phyloP scores from a whole-genome alignment of 2,113 vertebrate genomes.

The Corythornis madagascariensis region DNA sequence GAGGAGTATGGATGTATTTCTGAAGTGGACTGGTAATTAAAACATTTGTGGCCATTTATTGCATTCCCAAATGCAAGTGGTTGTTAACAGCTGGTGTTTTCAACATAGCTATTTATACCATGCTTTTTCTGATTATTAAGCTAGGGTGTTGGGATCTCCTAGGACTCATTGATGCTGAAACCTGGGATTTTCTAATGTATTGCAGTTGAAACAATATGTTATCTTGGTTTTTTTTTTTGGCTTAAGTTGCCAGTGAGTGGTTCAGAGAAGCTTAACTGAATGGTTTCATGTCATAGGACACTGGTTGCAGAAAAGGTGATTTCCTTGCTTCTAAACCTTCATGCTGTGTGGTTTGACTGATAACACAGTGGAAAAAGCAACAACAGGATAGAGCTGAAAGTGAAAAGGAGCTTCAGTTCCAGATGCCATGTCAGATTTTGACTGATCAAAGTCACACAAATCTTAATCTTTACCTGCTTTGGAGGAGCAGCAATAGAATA shows the following conservation, averaged over 20 bases:
- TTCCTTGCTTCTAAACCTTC: not conserved
- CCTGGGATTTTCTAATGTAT: not conserved
- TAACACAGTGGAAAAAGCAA: not conserved
- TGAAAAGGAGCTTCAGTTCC: not conserved
- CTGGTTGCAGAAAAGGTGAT: not conserved
- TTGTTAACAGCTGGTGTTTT: slow-evolving; percentile 19
- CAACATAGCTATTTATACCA: not conserved
- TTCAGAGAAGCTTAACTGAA: not conserved
- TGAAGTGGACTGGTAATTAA: not conserved
- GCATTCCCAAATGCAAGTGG: not conserved
- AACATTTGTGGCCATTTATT: not conserved
- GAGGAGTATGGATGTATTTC: not conserved
- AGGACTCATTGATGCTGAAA: not conserved
- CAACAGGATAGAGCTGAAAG: not conserved
- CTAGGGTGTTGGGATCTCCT: not conserved
- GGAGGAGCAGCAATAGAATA: not conserved
- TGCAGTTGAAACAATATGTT: not conserved
- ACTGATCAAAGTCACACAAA: not conserved
- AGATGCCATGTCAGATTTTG: not conserved
- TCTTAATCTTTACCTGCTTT: not conserved
- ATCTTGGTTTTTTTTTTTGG: not conserved
- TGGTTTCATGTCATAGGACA: not conserved
- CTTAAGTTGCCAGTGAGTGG: not conserved
- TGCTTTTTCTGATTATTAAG: not conserved
- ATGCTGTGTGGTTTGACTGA: not conserved